These are phyloP conservation scores for Reticulitermes lucifugus DNA, from an alignment of 2,888 invertebrate species.

Conservation along the genomic window DNA sequence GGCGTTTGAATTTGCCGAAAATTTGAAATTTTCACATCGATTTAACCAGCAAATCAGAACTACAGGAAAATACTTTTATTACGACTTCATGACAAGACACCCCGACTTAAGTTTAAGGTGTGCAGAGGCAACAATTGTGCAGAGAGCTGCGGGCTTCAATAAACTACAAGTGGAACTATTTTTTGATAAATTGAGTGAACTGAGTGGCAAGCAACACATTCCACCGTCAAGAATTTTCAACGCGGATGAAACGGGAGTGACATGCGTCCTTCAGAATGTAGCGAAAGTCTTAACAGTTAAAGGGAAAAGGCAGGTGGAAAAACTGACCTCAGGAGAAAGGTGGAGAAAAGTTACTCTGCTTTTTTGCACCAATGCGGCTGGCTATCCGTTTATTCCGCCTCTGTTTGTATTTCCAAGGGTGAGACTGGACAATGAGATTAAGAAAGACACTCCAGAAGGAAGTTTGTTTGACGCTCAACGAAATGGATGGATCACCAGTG, in stretches of 20 bases:
- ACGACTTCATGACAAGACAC: constrained; percentile 49
- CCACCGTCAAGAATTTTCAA: neutral
- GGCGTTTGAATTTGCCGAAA: constrained; percentile 52
- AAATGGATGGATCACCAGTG: neutral
- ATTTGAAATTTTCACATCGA: constrained; percentile 49
- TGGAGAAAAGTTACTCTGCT: neutral
- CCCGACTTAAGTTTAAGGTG: constrained; percentile 35
- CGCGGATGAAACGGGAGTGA: constrained; percentile 53
- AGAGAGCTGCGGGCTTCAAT: constrained; percentile 50
- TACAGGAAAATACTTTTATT: no score
- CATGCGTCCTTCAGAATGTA: constrained; percentile 40
- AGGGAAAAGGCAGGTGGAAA: neutral
- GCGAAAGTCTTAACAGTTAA: constrained; percentile 47
- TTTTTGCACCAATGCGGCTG: neutral
- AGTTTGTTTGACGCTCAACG: neutral
- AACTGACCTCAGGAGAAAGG: neutral
- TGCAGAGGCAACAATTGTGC: constrained; percentile 29
- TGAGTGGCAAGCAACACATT: neutral
- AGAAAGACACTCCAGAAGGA: neutral
- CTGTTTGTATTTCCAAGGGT: neutral
- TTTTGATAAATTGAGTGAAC: constrained; percentile 12
- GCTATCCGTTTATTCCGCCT: neutral
- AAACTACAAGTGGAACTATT: constrained; percentile 38
- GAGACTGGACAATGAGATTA: neutral
- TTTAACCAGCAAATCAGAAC: constrained; percentile 50